A percentile compares a stretch with the other conserved stretches of the same genome.
Conservation (phyloP, 2,888 invertebrate genomes). For the Pilophorus perplexus region DNA sequence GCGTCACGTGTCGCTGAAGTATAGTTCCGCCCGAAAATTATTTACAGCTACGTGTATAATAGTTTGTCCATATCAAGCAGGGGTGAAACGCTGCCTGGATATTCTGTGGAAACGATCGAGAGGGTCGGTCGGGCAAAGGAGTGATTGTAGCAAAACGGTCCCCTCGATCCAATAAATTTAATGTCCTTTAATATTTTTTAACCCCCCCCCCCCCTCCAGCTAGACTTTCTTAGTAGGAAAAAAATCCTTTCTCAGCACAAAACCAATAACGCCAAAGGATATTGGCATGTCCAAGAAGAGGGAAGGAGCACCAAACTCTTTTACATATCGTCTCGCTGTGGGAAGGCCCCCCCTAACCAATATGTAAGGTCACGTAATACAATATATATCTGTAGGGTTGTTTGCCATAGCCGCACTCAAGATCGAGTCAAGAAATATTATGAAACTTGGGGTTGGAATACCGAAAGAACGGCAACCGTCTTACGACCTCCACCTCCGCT, state of each 20-base stretch:
- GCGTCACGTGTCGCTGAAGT: constrained; percentile 34
- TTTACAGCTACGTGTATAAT: constrained; percentile 16
- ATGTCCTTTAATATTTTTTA: constrained; percentile 37
- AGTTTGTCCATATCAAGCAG: constrained; percentile 12
- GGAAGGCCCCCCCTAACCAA: constrained; percentile 21
- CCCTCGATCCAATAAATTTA: constrained; percentile 37
- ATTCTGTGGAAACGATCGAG: constrained; percentile 19
- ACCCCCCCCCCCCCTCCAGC: constrained; percentile 7
- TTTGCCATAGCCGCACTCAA: constrained; percentile 33
- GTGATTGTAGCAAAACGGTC: constrained; percentile 9
- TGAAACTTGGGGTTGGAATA: constrained; percentile 39
- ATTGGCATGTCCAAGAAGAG: constrained; percentile 37
- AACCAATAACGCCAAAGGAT: constrained; percentile 38
- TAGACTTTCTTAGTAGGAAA: neutral
- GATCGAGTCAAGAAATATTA: constrained; percentile 38
- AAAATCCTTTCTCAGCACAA: constrained; percentile 38
- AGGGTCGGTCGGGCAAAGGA: neutral
- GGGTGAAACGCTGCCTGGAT: neutral
- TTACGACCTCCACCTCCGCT: constrained; percentile 1
- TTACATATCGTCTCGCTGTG: constrained; percentile 32
- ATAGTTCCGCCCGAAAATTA: constrained; percentile 28
- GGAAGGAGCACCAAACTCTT: constrained; percentile 23
- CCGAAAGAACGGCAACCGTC: constrained; percentile 29
- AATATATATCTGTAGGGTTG: constrained; percentile 41
- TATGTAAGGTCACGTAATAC: constrained; percentile 42